Evolutionary conservation across 2,888 invertebrate genomes (phyloP).

Genomic region (Apodemia duryi): DNA sequence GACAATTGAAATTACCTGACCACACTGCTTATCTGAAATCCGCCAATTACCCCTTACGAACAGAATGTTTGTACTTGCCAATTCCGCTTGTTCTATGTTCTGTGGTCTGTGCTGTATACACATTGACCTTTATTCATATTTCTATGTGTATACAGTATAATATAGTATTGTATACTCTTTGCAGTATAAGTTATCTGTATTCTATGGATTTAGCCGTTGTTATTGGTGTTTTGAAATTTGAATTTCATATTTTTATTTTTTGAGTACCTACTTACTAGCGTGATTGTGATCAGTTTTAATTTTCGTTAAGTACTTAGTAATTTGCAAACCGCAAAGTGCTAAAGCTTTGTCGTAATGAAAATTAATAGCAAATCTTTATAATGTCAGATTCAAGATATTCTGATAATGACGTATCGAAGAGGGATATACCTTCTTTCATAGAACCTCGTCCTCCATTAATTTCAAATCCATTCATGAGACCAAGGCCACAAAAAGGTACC

Average conservation of each 20-base stretch:
- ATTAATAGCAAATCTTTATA: background rate
- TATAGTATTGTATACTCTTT: too few species aligned
- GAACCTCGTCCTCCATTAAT: constrained; percentile 67
- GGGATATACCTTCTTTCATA: constrained; percentile 71
- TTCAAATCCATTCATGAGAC: constrained; percentile 67
- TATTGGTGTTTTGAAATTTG: background rate
- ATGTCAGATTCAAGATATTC: constrained; percentile 39
- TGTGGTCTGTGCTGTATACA: too few species aligned
- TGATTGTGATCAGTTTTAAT: background rate
- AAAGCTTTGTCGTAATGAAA: background rate
- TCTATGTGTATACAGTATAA: too few species aligned
- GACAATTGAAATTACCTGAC: too few species aligned
- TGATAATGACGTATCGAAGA: constrained; percentile 45
- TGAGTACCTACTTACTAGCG: too few species aligned
- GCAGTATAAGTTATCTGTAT: too few species aligned
- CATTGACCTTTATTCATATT: too few species aligned
- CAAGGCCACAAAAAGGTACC: constrained; percentile 61
- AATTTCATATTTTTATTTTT: background rate
- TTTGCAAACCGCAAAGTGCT: too few species aligned
- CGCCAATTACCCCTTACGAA: too few species aligned
- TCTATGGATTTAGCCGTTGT: background rate
- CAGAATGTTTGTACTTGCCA: too few species aligned
- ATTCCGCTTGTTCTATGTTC: too few species aligned
- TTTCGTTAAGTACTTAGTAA: background rate
- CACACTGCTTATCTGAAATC: too few species aligned